Evolutionary conservation across 2,113 vertebrate genomes (phyloP), one percentile per base, ranked within the genome.

Genomic region (Silurus glanis): DNA sequence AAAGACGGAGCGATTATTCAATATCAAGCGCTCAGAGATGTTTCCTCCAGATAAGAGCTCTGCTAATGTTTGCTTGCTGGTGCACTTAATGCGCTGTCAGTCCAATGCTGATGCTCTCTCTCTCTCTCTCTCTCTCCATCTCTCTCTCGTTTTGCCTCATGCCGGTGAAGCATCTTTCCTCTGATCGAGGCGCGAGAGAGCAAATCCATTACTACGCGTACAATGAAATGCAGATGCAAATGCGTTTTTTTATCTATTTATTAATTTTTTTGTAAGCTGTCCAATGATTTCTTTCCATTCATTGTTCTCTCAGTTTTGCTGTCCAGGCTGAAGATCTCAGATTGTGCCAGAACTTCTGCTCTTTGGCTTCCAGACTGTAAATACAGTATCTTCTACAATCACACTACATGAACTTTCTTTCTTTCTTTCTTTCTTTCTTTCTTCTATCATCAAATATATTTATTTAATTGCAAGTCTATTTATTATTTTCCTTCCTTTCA

Each of bases 21-120:
- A 90, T 92, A 93, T 94, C 92, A 93, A 92, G 91, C 90, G 83
- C 87, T 82, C 85, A 58, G 90, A 92, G 93, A 94, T 92, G 90
- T 91, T 94, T 93, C 90, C 88, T 75, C 85, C 85, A 88, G 85
- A 93, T 94, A 92, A 91, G 84, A 91, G 87, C 88, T 84, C 90
- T 91, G 89, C 89, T 91, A 92, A 86, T 81, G 82, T 90, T 84
- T 84, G 69, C 83, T 87, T 75, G 47, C 84, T 88, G 74, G 90
- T 92, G 89, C 92, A 89, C 87, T 89, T 89, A 85, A 87, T 91
- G 89, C 66, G 83, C 90, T 90, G 89, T 91, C 92, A 91, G 87
- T 90, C 53, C 49, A 17, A 16, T 13, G 62, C 23, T 81, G 16
- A 71, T 69, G 49, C 83, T 55, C 21, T 23, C 1, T 1, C 58